A percentile compares a stretch with the other conserved stretches of the same genome.
phyloP scores from a whole-genome alignment of 2,888 invertebrate species.

The Anticlea derivata region DNA sequence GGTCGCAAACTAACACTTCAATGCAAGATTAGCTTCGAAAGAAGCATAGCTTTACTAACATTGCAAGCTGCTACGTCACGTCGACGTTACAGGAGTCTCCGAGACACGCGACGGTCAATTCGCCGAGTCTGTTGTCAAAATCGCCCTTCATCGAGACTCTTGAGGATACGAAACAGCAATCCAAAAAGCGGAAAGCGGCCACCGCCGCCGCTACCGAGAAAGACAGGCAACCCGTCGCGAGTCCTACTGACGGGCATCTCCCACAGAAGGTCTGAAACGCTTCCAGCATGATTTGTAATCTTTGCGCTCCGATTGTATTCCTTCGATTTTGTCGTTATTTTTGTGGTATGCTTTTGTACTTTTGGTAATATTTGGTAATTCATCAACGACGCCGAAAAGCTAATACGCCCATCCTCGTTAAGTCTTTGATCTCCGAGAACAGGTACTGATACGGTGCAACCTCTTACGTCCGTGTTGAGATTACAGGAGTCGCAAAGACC shows the following conservation, averaged over 20 bases:
- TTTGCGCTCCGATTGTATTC: conserved; percentile 6
- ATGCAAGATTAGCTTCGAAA: not conserved
- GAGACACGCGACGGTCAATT: not conserved
- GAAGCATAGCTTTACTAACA: conserved; percentile 1
- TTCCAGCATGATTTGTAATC: conserved; percentile 9
- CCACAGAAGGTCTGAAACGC: conserved; percentile 9
- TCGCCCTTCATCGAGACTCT: not conserved
- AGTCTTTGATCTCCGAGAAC: not conserved
- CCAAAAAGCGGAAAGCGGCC: conserved; percentile 15
- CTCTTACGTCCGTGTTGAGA: conserved; percentile 3
- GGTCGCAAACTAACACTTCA: not conserved
- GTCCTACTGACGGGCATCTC: not conserved
- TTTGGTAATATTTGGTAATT: no score
- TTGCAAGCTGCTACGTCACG: conserved; percentile 5
- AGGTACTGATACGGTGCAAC: not conserved
- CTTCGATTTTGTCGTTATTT: conserved; percentile 4
- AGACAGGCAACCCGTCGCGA: not conserved
- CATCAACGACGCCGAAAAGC: conserved; percentile 6
- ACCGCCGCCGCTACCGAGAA: conserved; percentile 1
- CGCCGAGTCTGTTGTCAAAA: not conserved
- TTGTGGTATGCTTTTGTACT: not conserved
- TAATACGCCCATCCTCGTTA: not conserved
- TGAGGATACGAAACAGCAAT: conserved; percentile 28
- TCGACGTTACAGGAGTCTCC: conserved; percentile 19
- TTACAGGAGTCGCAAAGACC: conserved; percentile 13